A percentile compares a stretch with the other conserved stretches of the same genome.
Evolutionary conservation across 2,797 vertebrate species (phyloP).

Genomic region (Ara ararauna): DNA sequence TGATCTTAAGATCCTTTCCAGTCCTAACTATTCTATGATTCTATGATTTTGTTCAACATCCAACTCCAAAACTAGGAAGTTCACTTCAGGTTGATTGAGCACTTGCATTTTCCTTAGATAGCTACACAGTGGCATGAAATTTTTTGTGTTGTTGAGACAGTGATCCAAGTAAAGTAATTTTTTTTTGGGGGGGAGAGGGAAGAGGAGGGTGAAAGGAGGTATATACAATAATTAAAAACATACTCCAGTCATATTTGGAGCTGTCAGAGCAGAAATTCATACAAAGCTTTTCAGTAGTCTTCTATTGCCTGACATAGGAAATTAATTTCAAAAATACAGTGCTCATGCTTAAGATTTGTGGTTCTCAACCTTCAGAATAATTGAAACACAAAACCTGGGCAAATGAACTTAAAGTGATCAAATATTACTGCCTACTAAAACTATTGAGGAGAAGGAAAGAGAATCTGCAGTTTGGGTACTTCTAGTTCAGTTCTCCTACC

Average conservation of each 20-base stretch:
- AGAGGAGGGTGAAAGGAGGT: not conserved
- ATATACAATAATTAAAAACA: not conserved
- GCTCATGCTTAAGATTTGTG: not conserved
- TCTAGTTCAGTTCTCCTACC: not conserved
- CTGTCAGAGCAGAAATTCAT: not conserved
- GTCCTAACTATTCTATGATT: too few species aligned
- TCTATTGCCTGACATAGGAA: not conserved
- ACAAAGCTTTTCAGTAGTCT: not conserved
- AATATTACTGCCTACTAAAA: not conserved
- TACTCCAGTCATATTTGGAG: not conserved
- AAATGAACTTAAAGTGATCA: not conserved
- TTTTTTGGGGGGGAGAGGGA: accelerated
- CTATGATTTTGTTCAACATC: not conserved
- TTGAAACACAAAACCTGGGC: not conserved
- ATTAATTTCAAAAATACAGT: not conserved
- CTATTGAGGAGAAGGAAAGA: not conserved
- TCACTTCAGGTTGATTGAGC: accelerated
- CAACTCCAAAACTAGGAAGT: not conserved
- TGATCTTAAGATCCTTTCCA: too few species aligned
- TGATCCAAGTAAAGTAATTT: not conserved
- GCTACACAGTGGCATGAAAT: not conserved
- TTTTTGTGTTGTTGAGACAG: not conserved
- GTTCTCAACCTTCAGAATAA: not conserved
- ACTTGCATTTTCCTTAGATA: not conserved
- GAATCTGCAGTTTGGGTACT: not conserved